Percentiles rank a stretch among this genome's conserved stretches.
Conservation (phyloP, 2,113 vertebrate genomes). For the Gymnorhina tibicen region DNA sequence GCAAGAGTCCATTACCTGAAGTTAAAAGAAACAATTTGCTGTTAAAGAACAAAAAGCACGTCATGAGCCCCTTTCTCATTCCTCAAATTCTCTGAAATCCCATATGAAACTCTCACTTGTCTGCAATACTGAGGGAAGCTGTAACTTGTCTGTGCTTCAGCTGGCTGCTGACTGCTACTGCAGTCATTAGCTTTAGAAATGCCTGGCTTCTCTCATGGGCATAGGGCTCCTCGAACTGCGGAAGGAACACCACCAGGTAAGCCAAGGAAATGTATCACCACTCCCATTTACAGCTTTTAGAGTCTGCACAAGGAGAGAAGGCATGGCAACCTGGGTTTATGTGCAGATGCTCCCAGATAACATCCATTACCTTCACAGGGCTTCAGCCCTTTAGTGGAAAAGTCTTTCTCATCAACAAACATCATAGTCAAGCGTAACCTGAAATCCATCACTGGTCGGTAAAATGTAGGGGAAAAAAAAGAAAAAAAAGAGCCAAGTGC, state of each 20-base stretch:
- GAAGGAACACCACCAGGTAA: background rate
- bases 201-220: background rate
- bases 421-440: background rate
- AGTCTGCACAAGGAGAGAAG: background rate
- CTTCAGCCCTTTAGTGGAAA: background rate
- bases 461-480: background rate
- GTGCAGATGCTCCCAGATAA: background rate
- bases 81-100: background rate
- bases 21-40: background rate
- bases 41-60: background rate
- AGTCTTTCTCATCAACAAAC: background rate
- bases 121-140: background rate
- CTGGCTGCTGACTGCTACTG: background rate
- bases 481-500: background rate
- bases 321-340: background rate
- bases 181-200: background rate
- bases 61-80: background rate
- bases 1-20: background rate
- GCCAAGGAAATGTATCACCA: background rate
- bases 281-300: background rate
- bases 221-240: fast-evolving
- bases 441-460: background rate
- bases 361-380: background rate
- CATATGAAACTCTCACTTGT: background rate
- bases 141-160: background rate